Base-by-base conservation (phyloP, 2,797 vertebrate species). In the Nyctibius grandis region DNA sequence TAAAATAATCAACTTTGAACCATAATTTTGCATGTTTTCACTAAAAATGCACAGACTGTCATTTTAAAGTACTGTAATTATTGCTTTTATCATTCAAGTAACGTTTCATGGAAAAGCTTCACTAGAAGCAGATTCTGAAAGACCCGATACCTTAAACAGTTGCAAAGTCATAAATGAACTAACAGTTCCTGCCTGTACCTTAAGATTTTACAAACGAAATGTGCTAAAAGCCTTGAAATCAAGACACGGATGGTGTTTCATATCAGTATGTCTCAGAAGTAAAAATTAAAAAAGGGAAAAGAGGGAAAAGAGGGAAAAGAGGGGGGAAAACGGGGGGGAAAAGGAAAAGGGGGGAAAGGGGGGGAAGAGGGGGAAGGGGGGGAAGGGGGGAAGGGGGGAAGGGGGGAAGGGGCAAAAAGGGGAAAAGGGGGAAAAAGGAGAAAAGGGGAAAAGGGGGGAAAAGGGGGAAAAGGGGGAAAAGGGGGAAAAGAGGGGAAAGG, bases 11-110 rank as follows among this genome's bases (percentile, higher is more conserved):
- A 85, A 93, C 67, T 81, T 47, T 86, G 73, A 96, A 88, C 48
- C 79, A 69, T 96, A 95, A 96, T 96, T 93, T 96, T 96, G 73
- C 68, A 91, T 92, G 68, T 92, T 97, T 97, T 97, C 90, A 91
- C 81, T 94, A 88, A 96, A 92, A 90, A 89, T 50, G 64, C 60
- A 96, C 31, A 85, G 88, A 79, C 63, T 94, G 72, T 89, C 60
- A 95, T 96, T 97, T 96, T 94, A 48, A 94, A 94, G 73, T 91
- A 93, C 69, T 88, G 34, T 96, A 97, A 97, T 96, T 97, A 97
- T 75, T 92, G 93, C 81, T 96, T 95, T 69, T 84, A 80, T 54
- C 31, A 65, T 88, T 88, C 42, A 84, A 69, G 33, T 45, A 91
- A 84, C 3, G 8, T 69, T 95, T 73, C 25, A 88, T 65, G 60